Percentiles rank a stretch among this genome's conserved stretches.
These are phyloP conservation scores for Alaudala cheleensis DNA, from an alignment of 2,113 vertebrate genomes.

Conservation along the genomic window DNA sequence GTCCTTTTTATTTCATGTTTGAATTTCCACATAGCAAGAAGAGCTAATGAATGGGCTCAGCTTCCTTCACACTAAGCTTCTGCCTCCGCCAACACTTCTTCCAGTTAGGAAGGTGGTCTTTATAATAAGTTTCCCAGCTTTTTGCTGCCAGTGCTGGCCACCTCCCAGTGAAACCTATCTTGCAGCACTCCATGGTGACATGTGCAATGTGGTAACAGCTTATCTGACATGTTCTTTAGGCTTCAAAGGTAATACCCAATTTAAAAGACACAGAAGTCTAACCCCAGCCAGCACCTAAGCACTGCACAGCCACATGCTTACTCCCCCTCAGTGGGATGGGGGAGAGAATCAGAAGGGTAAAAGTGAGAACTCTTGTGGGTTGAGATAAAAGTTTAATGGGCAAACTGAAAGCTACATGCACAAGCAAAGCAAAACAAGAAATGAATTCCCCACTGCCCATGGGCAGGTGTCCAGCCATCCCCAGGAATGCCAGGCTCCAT, in stretches of 20 bases:
- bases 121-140: background rate
- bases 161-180: background rate
- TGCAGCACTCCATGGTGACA: background rate
- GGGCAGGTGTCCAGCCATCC: background rate
- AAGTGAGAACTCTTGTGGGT: background rate
- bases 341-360: background rate
- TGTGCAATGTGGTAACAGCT: background rate
- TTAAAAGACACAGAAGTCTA: background rate
- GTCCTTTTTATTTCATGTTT: background rate
- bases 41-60: background rate
- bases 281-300: background rate
- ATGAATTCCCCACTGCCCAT: background rate
- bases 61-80: background rate
- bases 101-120: background rate
- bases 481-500: accelerated
- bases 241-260: background rate
- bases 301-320: background rate
- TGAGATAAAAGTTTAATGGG: background rate
- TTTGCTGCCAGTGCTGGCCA: background rate
- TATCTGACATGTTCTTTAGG: background rate
- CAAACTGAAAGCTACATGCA: background rate
- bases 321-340: background rate
- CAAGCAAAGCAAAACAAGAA: background rate
- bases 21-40: background rate
- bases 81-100: background rate